Conservation (phyloP, 2,113 vertebrate species). For the Stigmatopora nigra region DNA sequence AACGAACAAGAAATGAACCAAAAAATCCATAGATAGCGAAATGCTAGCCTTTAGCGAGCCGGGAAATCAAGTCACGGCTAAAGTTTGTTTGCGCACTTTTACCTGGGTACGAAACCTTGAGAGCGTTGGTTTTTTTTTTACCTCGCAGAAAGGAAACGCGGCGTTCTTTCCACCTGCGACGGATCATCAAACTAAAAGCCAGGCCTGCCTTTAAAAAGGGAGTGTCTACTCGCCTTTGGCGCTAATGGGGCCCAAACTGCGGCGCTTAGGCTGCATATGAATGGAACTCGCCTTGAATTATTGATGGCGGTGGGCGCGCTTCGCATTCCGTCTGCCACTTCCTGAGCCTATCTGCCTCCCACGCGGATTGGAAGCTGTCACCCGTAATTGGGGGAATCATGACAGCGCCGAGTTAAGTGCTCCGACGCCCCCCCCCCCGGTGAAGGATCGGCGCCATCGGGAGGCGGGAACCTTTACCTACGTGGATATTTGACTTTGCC, state of each 20-base stretch:
- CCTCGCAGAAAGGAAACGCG: slow-evolving; percentile 45
- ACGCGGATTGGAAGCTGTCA: slow-evolving; percentile 68
- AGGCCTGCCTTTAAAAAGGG: slow-evolving; percentile 32
- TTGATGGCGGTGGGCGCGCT: slow-evolving; percentile 67
- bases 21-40: too few species aligned
- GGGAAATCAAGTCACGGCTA: slow-evolving; percentile 5
- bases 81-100: slow-evolving; percentile 38
- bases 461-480: slow-evolving; percentile 47
- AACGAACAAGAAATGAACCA: too few species aligned
- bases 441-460: slow-evolving; percentile 51
- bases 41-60: too few species aligned
- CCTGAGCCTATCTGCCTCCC: slow-evolving; percentile 69
- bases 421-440: slow-evolving; percentile 58
- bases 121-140: slow-evolving; percentile 24
- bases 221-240: slow-evolving; percentile 59
- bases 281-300: slow-evolving; percentile 67
- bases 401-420: slow-evolving; percentile 70
- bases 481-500: slow-evolving; percentile 18
- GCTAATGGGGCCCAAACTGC: slow-evolving; percentile 70
- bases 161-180: slow-evolving; percentile 45
- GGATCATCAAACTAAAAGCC: slow-evolving; percentile 52
- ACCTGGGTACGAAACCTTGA: slow-evolving; percentile 17
- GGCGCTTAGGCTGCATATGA: slow-evolving; percentile 66
- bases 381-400: slow-evolving; percentile 72
- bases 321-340: slow-evolving; percentile 67